Conservation (phyloP, 2,888 invertebrate species). For the Copidosoma aretas region DNA sequence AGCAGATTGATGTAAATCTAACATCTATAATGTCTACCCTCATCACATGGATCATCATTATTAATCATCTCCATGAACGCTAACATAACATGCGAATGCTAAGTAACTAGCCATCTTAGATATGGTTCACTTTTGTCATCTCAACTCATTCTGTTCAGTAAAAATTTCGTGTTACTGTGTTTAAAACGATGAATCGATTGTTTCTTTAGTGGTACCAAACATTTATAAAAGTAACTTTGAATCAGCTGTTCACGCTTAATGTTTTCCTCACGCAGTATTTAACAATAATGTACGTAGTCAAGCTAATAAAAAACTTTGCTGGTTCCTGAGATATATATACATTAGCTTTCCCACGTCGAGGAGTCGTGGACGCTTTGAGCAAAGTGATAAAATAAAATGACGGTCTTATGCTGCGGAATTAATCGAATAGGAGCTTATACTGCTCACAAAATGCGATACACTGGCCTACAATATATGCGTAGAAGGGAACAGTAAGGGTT, state of each 20-base stretch:
- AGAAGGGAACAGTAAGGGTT: neutral
- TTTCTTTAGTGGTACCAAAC: neutral
- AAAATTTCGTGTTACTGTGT: neutral
- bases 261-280: neutral
- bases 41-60: neutral
- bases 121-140: neutral
- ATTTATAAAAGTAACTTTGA: neutral
- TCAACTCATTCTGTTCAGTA: neutral
- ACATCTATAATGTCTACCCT: neutral
- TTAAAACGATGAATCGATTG: too few relatives aligned
- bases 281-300: neutral
- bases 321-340: slow-evolving; percentile 14
- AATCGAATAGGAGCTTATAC: slow-evolving; percentile 32
- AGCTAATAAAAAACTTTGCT: neutral
- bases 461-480: slow-evolving; percentile 29
- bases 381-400: slow-evolving; percentile 17
- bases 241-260: neutral
- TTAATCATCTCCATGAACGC: neutral
- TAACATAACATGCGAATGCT: too few relatives aligned
- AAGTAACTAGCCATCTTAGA: neutral
- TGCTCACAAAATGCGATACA: slow-evolving; percentile 17
- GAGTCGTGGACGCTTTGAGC: slow-evolving; percentile 29
- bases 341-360: neutral
- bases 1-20: neutral
- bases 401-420: slow-evolving; percentile 34